Evolutionary conservation across 2,113 vertebrate genomes (phyloP), one percentile per base, ranked within the genome.

Genomic region (Tragelaphus strepsiceros): DNA sequence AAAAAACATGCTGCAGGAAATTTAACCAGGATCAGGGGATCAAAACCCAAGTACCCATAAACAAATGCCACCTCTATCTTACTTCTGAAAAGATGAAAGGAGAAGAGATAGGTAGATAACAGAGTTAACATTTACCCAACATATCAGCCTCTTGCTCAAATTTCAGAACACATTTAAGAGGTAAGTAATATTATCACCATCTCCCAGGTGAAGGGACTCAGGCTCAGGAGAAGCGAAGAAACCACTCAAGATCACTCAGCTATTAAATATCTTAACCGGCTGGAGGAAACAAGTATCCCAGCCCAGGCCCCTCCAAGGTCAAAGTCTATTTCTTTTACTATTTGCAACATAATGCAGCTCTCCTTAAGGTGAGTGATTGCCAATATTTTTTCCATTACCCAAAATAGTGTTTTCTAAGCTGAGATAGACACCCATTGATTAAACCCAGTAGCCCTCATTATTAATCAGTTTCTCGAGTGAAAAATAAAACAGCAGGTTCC

Each of bases 401-500:
- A 92, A 97, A 97, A 98, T 58, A 87, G 94, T 97, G 94, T 96
- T 96, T 96, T 97, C 96, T 93, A 94, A 91, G 67, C 96, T 94
- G 88, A 95, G 94, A 88, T 43, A 96, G 96, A 93, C 91, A 97
- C 86, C 97, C 94, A 96, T 80, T 92, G 97, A 97, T 98, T 98
- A 96, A 98, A 96, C 94, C 43, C 81, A 97, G 88, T 90, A 97
- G 89, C 95, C 61, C 67, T 96, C 92, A 95, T 92, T 95, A 97
- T 95, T 95, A 94, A 96, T 97, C 97, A 96, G 85, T 96, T 95
- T 90, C 93, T 96, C 80, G 85, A 86, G 81, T 97, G 88, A 91
- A 97, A 98, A 98, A 95, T 92, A 97, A 98, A 97, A 74, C 95
- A 97, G 93, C 92, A 93, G 95, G 95, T 95, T 85, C 94, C 83